Evolutionary conservation across 1,140 invertebrate species (phyloP), one percentile per base, ranked within the genome.

Genomic region (Trichomalopsis sarcophagae): DNA sequence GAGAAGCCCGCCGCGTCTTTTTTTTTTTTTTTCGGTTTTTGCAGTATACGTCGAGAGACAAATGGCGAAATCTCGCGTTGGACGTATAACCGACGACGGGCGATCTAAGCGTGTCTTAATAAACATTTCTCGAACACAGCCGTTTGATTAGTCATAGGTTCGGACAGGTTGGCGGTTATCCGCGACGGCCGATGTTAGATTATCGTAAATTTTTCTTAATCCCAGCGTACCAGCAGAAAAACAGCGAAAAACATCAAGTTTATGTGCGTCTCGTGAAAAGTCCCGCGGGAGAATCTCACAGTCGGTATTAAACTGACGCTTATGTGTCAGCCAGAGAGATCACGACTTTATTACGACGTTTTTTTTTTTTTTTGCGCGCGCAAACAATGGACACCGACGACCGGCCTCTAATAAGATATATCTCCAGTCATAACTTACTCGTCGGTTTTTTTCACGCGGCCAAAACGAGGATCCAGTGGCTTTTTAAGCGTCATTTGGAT

Each of bases 341-440:
- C 33, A 78, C 17, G 55, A 10, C 9, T 78, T 78, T 66, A 33
- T 62, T 78, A 33, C n/a, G 14, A 55, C 2, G 44, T 55, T 77
- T 74, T 74, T 44, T 74, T n/a, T n/a, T n/a, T n/a, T n/a, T n/a
- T n/a, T n/a, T n/a, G n/a, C n/a, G 5, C 13, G 71, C 73, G 10
- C 13, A 40, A 75, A 75, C 36, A 76, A 76, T 40, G n/a, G 17
- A 47, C 74, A 44, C 14, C 36, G 17, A 14, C 13, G 33, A 74
- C 14, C 33, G n/a, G 36, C 14, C 73, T 44, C 73, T 76, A 76
- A 76, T 40, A 76, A 76, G 74, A 76, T 47, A 76, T 50, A 76
- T 76, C 17, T 76, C 17, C 40, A 23, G n/a, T 76, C 74, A 30
- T 76, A 76, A 76, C 74, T 76, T 76, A 76, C 13, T 76, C 44